phyloP scores from a whole-genome alignment of 2,797 vertebrate genomes.

The Streptopelia turtur region DNA sequence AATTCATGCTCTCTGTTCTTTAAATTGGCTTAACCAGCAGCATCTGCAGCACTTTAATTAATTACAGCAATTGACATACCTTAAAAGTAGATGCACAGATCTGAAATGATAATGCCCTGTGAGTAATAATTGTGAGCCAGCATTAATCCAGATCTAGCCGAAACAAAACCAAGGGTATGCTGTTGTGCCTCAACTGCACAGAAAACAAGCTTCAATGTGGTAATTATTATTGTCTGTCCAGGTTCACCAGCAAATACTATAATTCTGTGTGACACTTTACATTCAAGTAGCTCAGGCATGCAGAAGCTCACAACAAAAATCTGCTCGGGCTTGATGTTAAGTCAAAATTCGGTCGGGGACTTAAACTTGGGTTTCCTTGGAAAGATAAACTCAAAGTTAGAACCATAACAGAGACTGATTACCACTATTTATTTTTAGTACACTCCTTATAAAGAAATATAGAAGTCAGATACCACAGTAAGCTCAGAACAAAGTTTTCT shows the following conservation, averaged over 20 bases:
- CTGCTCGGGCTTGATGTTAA: neutral
- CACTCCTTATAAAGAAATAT: neutral
- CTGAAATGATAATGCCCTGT: constrained; percentile 65
- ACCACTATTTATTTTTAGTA: neutral
- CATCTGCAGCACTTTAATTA: constrained; percentile 86
- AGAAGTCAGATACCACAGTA: neutral
- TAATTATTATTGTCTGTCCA: neutral
- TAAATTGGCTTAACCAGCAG: constrained; percentile 75
- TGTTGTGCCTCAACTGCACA: constrained; percentile 4
- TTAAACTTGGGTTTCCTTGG: neutral
- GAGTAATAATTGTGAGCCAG: constrained; percentile 57
- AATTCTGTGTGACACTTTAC: neutral
- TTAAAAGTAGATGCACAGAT: constrained; percentile 75
- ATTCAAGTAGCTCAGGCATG: neutral
- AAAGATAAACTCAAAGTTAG: neutral
- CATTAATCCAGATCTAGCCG: constrained; percentile 62
- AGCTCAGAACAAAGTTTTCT: neutral
- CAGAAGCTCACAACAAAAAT: neutral
- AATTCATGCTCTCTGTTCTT: constrained; percentile 72
- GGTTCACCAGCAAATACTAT: constrained; percentile 18
- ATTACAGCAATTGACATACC: constrained; percentile 81
- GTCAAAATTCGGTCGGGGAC: neutral
- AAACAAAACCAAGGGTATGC: constrained; percentile 32
- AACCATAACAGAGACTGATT: neutral
- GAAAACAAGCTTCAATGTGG: neutral